Percentiles rank a stretch among this genome's conserved stretches.
Evolutionary conservation across 2,797 vertebrate species (phyloP).

Genomic region (Anabacerthia variegaticeps): DNA sequence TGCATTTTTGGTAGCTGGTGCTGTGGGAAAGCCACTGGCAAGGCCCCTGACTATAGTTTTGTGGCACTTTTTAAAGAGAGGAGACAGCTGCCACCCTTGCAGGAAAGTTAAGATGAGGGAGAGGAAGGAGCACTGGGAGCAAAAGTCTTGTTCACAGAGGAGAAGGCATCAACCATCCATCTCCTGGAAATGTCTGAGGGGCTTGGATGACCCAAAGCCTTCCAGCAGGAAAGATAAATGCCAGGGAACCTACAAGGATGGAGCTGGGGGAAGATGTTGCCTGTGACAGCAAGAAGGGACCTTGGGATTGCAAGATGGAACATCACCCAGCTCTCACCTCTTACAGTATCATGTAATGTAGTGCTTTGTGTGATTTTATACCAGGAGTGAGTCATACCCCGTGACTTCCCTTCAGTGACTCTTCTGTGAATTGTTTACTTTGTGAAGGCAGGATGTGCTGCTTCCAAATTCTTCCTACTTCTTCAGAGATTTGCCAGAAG

Average conservation of each 20-base stretch:
- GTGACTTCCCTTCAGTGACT: conserved; percentile 3
- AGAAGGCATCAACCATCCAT: neutral
- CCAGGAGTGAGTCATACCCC: neutral
- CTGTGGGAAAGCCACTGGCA: neutral
- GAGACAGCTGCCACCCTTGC: neutral
- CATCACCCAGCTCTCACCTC: neutral
- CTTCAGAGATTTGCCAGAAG: neutral
- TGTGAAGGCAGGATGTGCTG: neutral
- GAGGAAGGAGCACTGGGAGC: neutral
- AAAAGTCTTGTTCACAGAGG: neutral
- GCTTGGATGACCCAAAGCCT: neutral
- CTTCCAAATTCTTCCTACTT: neutral
- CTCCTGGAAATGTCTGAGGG: neutral
- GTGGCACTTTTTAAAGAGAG: neutral
- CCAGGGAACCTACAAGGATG: neutral
- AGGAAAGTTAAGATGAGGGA: neutral
- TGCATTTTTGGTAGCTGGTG: neutral
- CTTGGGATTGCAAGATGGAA: neutral
- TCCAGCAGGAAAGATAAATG: neutral
- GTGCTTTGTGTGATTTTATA: neutral
- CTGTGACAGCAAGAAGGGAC: neutral
- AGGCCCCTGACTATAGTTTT: neutral
- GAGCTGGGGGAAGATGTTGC: neutral
- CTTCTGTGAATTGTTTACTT: conserved; percentile 46
- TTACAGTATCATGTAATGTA: neutral